Conservation (phyloP, 2,113 vertebrate genomes). For the Oenanthe melanoleuca region DNA sequence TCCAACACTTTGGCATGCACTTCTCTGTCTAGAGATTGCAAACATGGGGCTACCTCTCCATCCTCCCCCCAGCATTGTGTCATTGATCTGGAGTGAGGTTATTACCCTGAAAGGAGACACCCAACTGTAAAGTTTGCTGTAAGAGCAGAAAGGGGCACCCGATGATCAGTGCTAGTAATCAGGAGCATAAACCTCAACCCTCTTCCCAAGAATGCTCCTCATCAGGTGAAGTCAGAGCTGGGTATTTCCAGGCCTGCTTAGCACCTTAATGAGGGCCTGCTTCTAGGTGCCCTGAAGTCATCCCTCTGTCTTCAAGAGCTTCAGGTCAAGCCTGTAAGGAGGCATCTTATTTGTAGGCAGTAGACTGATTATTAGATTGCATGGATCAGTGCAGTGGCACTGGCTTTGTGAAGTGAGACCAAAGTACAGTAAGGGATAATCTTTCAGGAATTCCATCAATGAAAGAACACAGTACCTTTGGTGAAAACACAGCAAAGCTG, state of each 20-base stretch:
- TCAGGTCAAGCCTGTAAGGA: not conserved
- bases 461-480: not conserved
- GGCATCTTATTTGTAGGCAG: not conserved
- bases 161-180: rapidly evolving
- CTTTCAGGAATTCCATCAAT: not conserved
- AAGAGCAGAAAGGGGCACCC: not conserved
- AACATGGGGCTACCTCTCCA: not conserved
- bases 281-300: not conserved
- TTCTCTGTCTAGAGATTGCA: not conserved
- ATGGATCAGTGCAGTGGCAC: not conserved
- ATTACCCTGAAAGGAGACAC: not conserved
- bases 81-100: not conserved
- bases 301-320: not conserved
- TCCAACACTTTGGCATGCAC: not conserved
- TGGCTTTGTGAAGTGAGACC: rapidly evolving
- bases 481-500: not conserved
- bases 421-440: not conserved
- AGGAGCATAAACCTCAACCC: not conserved
- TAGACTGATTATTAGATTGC: rapidly evolving
- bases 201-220: not conserved
- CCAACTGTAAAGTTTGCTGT: not conserved
- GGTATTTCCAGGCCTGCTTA: not conserved
- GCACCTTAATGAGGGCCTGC: rapidly evolving
- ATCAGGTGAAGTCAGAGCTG: not conserved
- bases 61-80: rapidly evolving